Percentiles rank a stretch among this genome's conserved stretches.
These are phyloP conservation scores for Lochmaea crataegi DNA, from an alignment of 2,888 invertebrate species.

Conservation along the genomic window DNA sequence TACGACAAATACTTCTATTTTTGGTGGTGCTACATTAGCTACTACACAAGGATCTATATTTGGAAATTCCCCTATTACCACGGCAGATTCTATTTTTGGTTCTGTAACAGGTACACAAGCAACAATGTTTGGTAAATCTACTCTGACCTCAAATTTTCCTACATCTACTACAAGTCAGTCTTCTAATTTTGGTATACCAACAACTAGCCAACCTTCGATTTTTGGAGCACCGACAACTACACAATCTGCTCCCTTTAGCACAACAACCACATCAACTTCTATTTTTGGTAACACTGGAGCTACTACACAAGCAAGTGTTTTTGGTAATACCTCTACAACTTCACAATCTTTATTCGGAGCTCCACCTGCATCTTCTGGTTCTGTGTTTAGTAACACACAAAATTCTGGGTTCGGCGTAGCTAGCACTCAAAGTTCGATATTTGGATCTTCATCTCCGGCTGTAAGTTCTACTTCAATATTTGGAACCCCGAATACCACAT, in stretches of 20 bases:
- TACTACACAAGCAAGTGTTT: slow-evolving; percentile 19
- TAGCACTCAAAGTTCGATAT: slow-evolving; percentile 35
- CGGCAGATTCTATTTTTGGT: slow-evolving; percentile 46
- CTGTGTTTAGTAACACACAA: slow-evolving; percentile 35
- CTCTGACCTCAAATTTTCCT: slow-evolving; percentile 24
- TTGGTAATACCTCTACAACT: slow-evolving; percentile 32
- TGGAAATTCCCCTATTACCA: slow-evolving; percentile 34
- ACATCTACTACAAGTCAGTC: slow-evolving; percentile 15
- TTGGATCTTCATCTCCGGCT: slow-evolving; percentile 39
- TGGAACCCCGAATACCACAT: slow-evolving; percentile 33
- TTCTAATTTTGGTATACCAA: slow-evolving; percentile 19
- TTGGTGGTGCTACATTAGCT: slow-evolving; percentile 39
- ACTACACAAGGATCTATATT: slow-evolving; percentile 37
- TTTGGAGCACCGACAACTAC: slow-evolving; percentile 24
- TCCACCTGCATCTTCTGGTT: slow-evolving; percentile 20
- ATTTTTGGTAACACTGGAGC: slow-evolving; percentile 16
- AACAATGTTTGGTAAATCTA: slow-evolving; percentile 19
- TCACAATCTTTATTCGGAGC: slow-evolving; percentile 31
- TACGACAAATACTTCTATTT: slow-evolving; percentile 25
- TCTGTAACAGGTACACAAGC: slow-evolving; percentile 23
- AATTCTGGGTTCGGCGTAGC: slow-evolving; percentile 44
- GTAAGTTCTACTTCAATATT: slow-evolving; percentile 42
- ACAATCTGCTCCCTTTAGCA: slow-evolving; percentile 22
- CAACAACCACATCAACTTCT: slow-evolving; percentile 3
- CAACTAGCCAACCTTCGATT: slow-evolving; percentile 34